phyloP scores from a whole-genome alignment of 2,113 vertebrate genomes.

The Nycticryphes semicollaris region DNA sequence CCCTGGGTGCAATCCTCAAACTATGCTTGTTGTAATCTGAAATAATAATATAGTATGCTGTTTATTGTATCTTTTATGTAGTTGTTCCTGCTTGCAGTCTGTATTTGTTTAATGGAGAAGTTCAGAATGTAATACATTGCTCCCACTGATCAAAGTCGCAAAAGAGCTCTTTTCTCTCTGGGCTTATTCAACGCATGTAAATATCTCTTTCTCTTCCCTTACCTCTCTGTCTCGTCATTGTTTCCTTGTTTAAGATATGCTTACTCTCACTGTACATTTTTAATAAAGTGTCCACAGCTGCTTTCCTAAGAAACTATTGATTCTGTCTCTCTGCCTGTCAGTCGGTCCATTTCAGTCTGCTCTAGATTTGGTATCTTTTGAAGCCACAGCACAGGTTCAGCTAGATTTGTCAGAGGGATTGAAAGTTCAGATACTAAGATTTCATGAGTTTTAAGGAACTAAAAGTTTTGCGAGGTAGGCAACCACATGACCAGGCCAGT shows the following conservation, averaged over 20 bases:
- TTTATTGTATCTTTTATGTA: neutral
- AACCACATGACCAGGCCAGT: neutral
- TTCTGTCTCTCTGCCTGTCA: neutral
- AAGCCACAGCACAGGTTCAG: neutral
- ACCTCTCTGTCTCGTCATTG: neutral
- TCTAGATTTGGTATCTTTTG: neutral
- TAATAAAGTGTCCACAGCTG: neutral
- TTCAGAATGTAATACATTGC: neutral
- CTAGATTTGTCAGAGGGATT: neutral
- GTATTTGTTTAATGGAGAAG: neutral
- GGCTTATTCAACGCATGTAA: neutral
- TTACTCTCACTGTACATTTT: neutral
- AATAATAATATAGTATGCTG: neutral
- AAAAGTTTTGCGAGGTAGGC: neutral
- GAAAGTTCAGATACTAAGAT: neutral
- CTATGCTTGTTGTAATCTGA: neutral
- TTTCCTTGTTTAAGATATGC: neutral
- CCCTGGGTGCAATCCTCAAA: neutral
- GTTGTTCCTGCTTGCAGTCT: neutral
- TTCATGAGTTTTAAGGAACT: neutral
- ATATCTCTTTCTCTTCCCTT: neutral
- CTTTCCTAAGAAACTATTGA: slow-evolving; percentile 1
- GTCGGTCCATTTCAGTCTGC: neutral
- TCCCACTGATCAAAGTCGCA: neutral
- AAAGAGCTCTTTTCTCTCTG: neutral